Evolutionary conservation across 53 echinoderm and acorn worm genomes (phyloP).

Genomic region (Paracentrotus lividus): DNA sequence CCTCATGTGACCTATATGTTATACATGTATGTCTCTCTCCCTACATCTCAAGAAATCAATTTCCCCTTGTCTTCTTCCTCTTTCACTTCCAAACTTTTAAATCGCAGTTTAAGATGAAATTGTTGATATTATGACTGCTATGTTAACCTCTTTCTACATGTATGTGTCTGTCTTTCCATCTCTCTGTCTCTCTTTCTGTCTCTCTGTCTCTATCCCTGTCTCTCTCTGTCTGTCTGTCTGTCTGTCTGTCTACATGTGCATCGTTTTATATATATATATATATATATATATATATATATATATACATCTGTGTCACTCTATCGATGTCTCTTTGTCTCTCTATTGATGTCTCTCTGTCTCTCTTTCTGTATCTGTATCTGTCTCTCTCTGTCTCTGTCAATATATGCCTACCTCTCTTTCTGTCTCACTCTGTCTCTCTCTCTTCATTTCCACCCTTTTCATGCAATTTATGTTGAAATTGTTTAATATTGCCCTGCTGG

Average conservation of each 20-base stretch:
- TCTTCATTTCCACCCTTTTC: conserved; percentile 6
- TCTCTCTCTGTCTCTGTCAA: background rate
- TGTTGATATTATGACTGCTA: too few relatives aligned
- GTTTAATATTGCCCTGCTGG: conserved; percentile 56
- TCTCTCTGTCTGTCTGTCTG: background rate
- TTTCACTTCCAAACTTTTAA: too few relatives aligned
- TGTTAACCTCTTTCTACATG: too few relatives aligned
- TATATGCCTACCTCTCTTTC: background rate
- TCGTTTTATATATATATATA: too few relatives aligned
- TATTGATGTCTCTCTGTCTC: background rate
- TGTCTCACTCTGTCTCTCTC: background rate
- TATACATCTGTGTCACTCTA: background rate
- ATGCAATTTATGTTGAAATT: conserved; percentile 15
- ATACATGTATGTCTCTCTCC: too few relatives aligned
- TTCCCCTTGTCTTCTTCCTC: too few relatives aligned
- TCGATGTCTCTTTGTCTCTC: background rate
- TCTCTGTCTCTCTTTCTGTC: too few relatives aligned
- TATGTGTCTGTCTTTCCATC: too few relatives aligned
- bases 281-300: too few relatives aligned
- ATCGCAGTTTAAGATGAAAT: too few relatives aligned
- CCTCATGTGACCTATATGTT: too few relatives aligned
- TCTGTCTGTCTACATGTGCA: background rate
- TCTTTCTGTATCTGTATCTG: background rate
- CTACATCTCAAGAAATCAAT: too few relatives aligned
- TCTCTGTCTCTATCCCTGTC: background rate